These are phyloP conservation scores for Propithecus perrieri DNA, from an alignment of 2,797 vertebrate genomes.

Conservation along the genomic window DNA sequence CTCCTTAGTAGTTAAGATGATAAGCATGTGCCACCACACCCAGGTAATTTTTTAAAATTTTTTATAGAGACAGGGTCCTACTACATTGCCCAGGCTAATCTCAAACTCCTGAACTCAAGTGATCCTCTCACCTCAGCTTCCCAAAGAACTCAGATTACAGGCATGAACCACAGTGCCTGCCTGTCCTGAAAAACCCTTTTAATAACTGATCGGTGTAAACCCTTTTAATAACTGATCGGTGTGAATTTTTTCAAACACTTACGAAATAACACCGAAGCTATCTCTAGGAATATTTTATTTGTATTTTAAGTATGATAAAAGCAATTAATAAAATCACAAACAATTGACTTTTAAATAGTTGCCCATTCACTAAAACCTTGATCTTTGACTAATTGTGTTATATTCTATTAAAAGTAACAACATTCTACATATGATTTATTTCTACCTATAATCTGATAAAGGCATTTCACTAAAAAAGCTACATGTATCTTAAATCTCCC, in stretches of 20 bases:
- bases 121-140: neutral
- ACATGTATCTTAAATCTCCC: neutral
- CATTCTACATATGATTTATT: neutral
- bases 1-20: neutral
- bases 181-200: neutral
- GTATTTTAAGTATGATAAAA: constrained; percentile 41
- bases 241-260: neutral
- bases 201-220: neutral
- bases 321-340: constrained; percentile 30
- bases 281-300: neutral
- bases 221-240: neutral
- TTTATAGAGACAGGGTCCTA: neutral
- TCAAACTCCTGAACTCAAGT: neutral
- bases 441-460: neutral
- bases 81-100: neutral
- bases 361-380: constrained; percentile 3
- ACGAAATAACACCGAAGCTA: neutral
- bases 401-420: constrained; percentile 21
- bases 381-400: constrained; percentile 1
- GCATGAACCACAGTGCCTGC: neutral
- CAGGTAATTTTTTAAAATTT: neutral
- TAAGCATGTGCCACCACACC: neutral
- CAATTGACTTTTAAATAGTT: constrained; percentile 17
- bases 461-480: constrained; percentile 47
- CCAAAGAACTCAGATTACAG: neutral